Conservation (phyloP, 2,113 vertebrate genomes). For the Seriola dumerili region DNA sequence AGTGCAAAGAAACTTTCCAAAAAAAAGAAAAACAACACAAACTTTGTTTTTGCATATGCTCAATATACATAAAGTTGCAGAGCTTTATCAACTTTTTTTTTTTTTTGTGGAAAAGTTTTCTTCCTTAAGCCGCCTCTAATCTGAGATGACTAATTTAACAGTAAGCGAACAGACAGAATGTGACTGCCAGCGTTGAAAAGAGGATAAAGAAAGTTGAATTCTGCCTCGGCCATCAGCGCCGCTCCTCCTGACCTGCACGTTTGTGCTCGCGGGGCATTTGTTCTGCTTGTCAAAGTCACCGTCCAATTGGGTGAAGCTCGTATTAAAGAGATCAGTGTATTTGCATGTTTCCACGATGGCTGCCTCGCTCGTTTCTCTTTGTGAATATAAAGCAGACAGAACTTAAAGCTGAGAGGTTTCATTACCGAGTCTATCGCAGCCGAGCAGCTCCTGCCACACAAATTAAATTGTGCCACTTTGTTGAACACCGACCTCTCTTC, state of each 20-base stretch:
- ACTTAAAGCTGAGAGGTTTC: conserved; percentile 70
- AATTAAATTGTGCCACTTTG: conserved; percentile 79
- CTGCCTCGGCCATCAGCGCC: conserved; percentile 49
- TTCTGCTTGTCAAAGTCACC: conserved; percentile 75
- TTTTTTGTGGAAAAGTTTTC: conserved; percentile 44
- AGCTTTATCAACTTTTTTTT: conserved; percentile 56
- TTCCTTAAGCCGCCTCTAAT: conserved; percentile 71
- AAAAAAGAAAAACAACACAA: not conserved
- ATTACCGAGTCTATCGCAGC: conserved; percentile 63
- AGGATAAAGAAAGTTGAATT: conserved; percentile 68
- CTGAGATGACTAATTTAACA: conserved; percentile 78
- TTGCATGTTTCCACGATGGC: conserved; percentile 74
- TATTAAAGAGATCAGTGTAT: conserved; percentile 73
- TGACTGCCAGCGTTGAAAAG: conserved; percentile 67
- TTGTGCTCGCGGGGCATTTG: conserved; percentile 67
- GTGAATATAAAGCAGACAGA: conserved; percentile 71
- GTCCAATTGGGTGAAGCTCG: conserved; percentile 56
- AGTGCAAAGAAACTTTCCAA: not conserved
- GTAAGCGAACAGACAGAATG: conserved; percentile 68
- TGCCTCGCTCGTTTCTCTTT: conserved; percentile 54
- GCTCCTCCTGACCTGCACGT: conserved; percentile 63
- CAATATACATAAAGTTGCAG: conserved; percentile 43
- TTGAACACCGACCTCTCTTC: conserved; percentile 56
- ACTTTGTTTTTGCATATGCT: conserved; percentile 56
- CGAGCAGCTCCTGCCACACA: conserved; percentile 45